Conservation (phyloP, 2,888 invertebrate genomes). For the Listrodromus nycthemerus region DNA sequence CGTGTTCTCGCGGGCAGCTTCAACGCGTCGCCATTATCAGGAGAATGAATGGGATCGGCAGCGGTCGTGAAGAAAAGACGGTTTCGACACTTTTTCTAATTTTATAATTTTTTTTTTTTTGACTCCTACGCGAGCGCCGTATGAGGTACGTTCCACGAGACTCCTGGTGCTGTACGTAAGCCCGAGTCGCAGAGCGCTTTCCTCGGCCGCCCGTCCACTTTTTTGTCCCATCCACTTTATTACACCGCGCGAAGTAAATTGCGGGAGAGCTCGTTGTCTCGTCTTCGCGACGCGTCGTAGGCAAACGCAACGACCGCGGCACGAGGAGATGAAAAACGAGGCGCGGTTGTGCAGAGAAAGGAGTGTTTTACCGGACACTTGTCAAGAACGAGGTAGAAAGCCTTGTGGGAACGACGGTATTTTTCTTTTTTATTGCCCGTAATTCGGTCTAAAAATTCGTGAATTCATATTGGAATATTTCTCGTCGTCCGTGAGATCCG, state of each 20-base stretch:
- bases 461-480: too few relatives aligned
- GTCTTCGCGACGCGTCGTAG: background rate
- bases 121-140: background rate
- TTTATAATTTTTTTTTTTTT: too few relatives aligned
- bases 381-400: background rate
- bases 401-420: background rate
- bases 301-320: background rate
- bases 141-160: slow-evolving; percentile 4
- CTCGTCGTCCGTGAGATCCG: too few relatives aligned
- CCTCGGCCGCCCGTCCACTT: slow-evolving; percentile 9
- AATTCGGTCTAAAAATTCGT: background rate
- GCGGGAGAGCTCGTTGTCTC: background rate
- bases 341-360: background rate
- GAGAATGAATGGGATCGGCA: slow-evolving; percentile 8
- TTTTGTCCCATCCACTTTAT: slow-evolving; percentile 32
- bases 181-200: slow-evolving; percentile 22
- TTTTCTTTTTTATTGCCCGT: background rate
- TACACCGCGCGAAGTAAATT: slow-evolving; percentile 23
- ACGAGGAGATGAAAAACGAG: background rate
- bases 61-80: slow-evolving; percentile 3
- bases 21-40: slow-evolving; percentile 47
- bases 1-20: slow-evolving; percentile 13
- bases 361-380: background rate
- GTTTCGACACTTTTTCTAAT: background rate
- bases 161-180: background rate